Percentiles rank a stretch among this genome's conserved stretches.
Conservation (phyloP, 1,140 invertebrate species). For the Cotesia vestalis region DNA sequence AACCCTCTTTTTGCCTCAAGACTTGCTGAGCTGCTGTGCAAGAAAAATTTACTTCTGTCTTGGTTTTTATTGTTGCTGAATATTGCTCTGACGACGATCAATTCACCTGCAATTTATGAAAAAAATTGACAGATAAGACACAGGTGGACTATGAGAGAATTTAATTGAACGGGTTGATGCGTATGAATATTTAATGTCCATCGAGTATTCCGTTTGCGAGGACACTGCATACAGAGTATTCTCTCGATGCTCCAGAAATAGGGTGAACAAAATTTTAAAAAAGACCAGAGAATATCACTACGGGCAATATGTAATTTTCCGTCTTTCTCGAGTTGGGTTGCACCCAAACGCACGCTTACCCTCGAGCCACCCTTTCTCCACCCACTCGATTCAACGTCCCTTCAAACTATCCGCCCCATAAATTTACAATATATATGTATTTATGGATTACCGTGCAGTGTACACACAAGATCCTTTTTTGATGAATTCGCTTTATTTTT, state of each 20-base stretch:
- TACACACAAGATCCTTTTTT: constrained; percentile 21
- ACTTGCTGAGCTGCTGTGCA: no score
- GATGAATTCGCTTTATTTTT: constrained; percentile 30
- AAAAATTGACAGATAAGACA: neutral
- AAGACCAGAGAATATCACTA: constrained; percentile 32
- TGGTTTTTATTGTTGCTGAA: no score
- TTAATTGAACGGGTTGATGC: constrained; percentile 56
- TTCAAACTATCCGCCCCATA: constrained; percentile 36
- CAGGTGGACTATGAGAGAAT: constrained; percentile 43
- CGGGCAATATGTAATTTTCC: constrained; percentile 54
- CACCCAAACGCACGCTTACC: constrained; percentile 28
- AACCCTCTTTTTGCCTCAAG: neutral
- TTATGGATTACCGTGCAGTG: constrained; percentile 41
- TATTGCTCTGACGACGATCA: no score
- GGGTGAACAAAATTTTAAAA: constrained; percentile 28
- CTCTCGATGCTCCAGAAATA: constrained; percentile 22
- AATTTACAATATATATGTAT: constrained; percentile 48
- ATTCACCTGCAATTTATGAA: neutral
- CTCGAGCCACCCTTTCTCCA: constrained; percentile 21
- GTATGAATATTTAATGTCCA: constrained; percentile 63
- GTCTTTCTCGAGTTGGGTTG: constrained; percentile 40
- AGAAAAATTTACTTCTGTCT: no score
- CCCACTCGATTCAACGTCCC: constrained; percentile 14
- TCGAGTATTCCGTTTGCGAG: constrained; percentile 61
- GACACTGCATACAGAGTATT: constrained; percentile 40